Conservation (phyloP, 2,113 vertebrate species). For the Heliornis fulica region DNA sequence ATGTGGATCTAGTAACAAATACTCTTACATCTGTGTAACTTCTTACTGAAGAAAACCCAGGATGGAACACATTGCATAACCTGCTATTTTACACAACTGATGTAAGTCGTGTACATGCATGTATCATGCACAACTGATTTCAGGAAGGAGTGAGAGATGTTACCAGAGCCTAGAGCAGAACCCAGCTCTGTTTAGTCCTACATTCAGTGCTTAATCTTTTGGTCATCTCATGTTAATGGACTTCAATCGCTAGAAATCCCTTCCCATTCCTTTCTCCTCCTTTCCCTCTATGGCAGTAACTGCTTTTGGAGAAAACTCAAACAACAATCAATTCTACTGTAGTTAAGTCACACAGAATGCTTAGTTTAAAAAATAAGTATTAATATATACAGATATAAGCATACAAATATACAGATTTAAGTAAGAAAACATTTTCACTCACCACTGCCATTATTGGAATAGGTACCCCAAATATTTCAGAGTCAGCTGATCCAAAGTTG, state of each 20-base stretch:
- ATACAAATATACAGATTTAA: background rate
- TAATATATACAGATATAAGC: background rate
- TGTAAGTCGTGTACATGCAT: too few relatives aligned
- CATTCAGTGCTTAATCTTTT: background rate
- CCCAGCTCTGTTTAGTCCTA: background rate
- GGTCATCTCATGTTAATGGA: background rate
- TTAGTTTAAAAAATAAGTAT: background rate
- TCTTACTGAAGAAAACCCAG: background rate
- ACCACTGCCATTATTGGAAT: constrained; percentile 91
- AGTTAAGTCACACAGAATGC: background rate
- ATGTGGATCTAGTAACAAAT: background rate
- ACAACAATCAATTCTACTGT: background rate
- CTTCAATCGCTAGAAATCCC: background rate
- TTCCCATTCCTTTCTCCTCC: background rate
- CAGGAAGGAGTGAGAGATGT: too few relatives aligned
- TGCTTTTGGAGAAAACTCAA: background rate
- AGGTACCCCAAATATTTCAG: constrained; percentile 86
- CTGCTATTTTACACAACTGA: too few relatives aligned
- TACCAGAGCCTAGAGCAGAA: background rate
- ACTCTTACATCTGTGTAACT: background rate
- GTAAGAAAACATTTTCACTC: constrained; percentile 67
- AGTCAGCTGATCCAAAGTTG: constrained; percentile 84
- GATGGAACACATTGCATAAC: background rate
- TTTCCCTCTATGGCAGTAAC: background rate
- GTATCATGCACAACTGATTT: too few relatives aligned